These are phyloP conservation scores for Schizotus pectinicornis DNA, from an alignment of 2,888 invertebrate genomes.

Conservation along the genomic window DNA sequence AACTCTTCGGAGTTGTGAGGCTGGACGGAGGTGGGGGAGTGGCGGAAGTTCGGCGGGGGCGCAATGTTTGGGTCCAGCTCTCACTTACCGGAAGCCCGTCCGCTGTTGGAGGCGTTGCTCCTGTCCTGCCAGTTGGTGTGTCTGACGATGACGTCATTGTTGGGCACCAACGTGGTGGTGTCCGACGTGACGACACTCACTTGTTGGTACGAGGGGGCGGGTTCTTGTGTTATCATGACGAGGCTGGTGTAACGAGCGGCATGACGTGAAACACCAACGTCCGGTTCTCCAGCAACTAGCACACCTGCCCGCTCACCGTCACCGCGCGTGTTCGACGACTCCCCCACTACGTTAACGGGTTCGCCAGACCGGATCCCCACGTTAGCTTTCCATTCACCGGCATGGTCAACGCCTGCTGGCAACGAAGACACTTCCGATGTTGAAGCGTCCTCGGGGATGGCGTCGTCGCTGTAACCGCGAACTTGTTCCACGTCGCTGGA, in stretches of 20 bases:
- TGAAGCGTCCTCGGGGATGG: slow-evolving; percentile 18
- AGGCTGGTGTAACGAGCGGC: slow-evolving; percentile 83
- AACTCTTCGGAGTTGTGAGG: no score
- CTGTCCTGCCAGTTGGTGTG: slow-evolving; percentile 69
- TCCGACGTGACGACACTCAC: slow-evolving; percentile 79
- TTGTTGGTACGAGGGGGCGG: slow-evolving; percentile 60
- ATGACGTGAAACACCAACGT: slow-evolving; percentile 45
- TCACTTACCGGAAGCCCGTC: slow-evolving; percentile 28
- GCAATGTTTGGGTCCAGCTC: no score
- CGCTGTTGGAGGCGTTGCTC: slow-evolving; percentile 23
- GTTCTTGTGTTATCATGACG: slow-evolving; percentile 87
- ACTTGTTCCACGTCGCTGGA: slow-evolving; percentile 50
- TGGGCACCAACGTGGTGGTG: slow-evolving; percentile 73
- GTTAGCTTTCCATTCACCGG: slow-evolving; percentile 47
- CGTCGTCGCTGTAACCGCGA: slow-evolving; percentile 18
- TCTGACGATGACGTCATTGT: slow-evolving; percentile 66
- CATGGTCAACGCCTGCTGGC: slow-evolving; percentile 15
- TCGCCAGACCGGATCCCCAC: slow-evolving; percentile 52
- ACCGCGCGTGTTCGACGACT: slow-evolving; percentile 44
- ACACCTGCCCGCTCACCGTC: slow-evolving; percentile 59
- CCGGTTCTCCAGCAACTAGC: slow-evolving; percentile 52
- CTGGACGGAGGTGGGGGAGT: no score
- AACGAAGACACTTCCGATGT: slow-evolving; percentile 21
- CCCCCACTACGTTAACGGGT: slow-evolving; percentile 50
- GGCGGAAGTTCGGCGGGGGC: no score